Conservation (phyloP, 2,797 vertebrate genomes). For the Tokudaia muenninki region DNA sequence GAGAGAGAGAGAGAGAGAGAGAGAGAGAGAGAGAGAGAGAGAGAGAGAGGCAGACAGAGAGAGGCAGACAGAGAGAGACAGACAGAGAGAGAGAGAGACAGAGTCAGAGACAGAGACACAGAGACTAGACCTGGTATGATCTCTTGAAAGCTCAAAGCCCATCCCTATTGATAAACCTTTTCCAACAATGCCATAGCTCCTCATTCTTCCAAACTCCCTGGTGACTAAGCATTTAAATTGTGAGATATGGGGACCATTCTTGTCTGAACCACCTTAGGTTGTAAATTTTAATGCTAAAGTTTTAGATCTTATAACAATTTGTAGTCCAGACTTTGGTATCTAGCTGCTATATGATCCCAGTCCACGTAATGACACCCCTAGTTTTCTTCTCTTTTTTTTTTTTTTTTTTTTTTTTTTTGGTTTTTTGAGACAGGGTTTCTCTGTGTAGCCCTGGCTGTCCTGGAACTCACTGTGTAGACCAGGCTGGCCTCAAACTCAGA, state of each 20-base stretch:
- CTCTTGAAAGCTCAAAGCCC: neutral
- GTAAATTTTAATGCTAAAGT: slow-evolving; percentile 11
- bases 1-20: neutral
- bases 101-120: neutral
- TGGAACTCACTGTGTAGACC: too few relatives aligned
- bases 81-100: neutral
- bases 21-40: too few relatives aligned
- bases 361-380: neutral
- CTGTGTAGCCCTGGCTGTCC: too few relatives aligned
- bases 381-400: slow-evolving; percentile 44
- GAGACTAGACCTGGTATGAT: neutral
- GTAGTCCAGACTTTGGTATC: neutral
- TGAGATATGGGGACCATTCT: neutral
- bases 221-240: neutral
- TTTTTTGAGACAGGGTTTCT: too few relatives aligned
- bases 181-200: neutral
- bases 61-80: neutral
- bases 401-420: too few relatives aligned
- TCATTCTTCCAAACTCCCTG: neutral
- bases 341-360: neutral
- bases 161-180: neutral
- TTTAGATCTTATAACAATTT: slow-evolving; percentile 1
- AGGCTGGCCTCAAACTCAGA: too few relatives aligned
- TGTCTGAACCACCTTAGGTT: neutral
- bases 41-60: neutral